Evolutionary conservation across 1,140 invertebrate species (phyloP).

Genomic region (Leptoteleia sp.): DNA sequence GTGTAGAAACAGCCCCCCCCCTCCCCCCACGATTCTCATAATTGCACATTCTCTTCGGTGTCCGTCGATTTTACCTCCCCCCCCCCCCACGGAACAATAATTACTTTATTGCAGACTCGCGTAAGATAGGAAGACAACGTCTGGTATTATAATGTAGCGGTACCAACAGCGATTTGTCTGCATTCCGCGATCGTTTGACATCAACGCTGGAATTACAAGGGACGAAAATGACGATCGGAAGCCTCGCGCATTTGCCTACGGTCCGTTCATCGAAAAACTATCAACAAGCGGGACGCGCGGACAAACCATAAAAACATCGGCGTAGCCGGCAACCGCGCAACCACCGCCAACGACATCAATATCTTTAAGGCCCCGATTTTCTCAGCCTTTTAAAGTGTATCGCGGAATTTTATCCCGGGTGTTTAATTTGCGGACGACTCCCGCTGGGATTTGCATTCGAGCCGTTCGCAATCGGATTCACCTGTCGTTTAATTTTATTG

Average conservation of each 20-base stretch:
- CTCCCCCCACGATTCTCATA: too few species aligned
- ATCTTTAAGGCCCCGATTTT: slow-evolving; percentile 31
- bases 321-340: background rate
- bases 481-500: too few species aligned
- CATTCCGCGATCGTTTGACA: slow-evolving; percentile 56
- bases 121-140: slow-evolving; percentile 25
- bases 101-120: slow-evolving; percentile 37
- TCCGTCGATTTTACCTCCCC: too few species aligned
- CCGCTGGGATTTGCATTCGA: too few species aligned
- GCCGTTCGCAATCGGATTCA: too few species aligned
- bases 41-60: too few species aligned
- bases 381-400: slow-evolving; percentile 26
- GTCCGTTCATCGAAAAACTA: slow-evolving; percentile 51
- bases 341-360: slow-evolving; percentile 21
- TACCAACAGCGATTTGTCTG: slow-evolving; percentile 56
- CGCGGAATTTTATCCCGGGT: slow-evolving; percentile 12
- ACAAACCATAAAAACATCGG: slow-evolving; percentile 44
- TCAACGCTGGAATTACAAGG: slow-evolving; percentile 43
- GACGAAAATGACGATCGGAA: slow-evolving; percentile 50
- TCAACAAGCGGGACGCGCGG: slow-evolving; percentile 32
- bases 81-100: slow-evolving; percentile 29
- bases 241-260: slow-evolving; percentile 32
- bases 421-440: slow-evolving; percentile 9
- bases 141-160: slow-evolving; percentile 57
- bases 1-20: too few species aligned